phyloP scores from a whole-genome alignment of 2,888 invertebrate genomes.

The Agonum fuliginosum region DNA sequence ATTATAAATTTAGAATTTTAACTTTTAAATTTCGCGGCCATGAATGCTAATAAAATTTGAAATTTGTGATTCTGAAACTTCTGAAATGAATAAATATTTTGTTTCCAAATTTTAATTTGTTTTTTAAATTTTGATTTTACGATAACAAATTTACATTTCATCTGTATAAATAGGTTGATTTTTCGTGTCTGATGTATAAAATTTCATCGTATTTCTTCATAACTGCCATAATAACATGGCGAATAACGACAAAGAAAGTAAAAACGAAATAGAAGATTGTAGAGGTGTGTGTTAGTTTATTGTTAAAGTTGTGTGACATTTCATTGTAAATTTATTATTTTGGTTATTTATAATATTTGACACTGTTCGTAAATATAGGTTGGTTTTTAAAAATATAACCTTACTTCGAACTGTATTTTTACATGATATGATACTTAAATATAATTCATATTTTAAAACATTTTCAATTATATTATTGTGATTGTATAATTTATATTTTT shows the following conservation, averaged over 20 bases:
- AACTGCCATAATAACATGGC: constrained; percentile 57
- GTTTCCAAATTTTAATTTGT: constrained; percentile 26
- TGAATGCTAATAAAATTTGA: not conserved
- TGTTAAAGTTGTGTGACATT: constrained; percentile 34
- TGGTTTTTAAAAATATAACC: constrained; percentile 54
- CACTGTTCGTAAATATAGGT: constrained; percentile 28
- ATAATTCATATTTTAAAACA: constrained; percentile 2
- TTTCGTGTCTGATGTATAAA: constrained; percentile 29
- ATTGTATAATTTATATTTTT: constrained; percentile 4
- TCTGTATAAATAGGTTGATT: not conserved
- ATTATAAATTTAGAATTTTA: not conserved
- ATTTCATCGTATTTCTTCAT: constrained; percentile 48
- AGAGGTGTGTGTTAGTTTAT: constrained; percentile 46
- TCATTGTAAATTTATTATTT: constrained; percentile 21
- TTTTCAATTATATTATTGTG: not conserved
- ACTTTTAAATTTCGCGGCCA: constrained; percentile 49
- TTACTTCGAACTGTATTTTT: constrained; percentile 43
- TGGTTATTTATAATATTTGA: constrained; percentile 15
- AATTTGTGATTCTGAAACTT: constrained; percentile 32
- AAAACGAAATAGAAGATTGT: constrained; percentile 53
- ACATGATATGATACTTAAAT: constrained; percentile 25
- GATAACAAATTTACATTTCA: constrained; percentile 27
- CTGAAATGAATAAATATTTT: constrained; percentile 26
- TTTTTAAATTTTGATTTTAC: constrained; percentile 44
- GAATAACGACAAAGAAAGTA: constrained; percentile 59